phyloP scores from a whole-genome alignment of 2,113 vertebrate species.

The Passer domesticus region DNA sequence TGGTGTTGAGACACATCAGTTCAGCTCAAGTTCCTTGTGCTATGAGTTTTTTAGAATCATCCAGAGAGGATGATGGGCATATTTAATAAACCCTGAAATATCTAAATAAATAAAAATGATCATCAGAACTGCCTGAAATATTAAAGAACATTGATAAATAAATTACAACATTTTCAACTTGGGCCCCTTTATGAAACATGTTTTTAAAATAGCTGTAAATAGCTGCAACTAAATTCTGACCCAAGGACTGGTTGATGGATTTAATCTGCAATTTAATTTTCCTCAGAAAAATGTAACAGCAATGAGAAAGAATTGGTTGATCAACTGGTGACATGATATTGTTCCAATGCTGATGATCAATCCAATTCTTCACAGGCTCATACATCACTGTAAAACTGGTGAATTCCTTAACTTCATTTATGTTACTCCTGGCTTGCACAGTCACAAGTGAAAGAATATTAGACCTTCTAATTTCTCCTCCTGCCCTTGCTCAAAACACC shows the following conservation, averaged over 20 bases:
- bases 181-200: neutral
- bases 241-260: neutral
- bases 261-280: neutral
- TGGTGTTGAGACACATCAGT: neutral
- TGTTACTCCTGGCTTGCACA: neutral
- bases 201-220: slow-evolving; percentile 28
- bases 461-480: neutral
- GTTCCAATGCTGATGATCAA: neutral
- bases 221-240: neutral
- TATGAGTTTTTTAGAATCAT: neutral
- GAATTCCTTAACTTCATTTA: neutral
- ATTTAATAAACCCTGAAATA: slow-evolving; percentile 17
- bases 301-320: neutral
- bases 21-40: neutral
- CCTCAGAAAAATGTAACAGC: neutral
- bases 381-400: neutral
- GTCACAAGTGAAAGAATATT: neutral
- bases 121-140: slow-evolving; percentile 27
- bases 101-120: slow-evolving; percentile 33
- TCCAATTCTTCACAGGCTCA: neutral
- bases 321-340: neutral
- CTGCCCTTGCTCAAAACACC: neutral
- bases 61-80: neutral
- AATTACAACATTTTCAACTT: slow-evolving; percentile 1
- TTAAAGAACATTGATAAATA: slow-evolving; percentile 34